phyloP scores from a whole-genome alignment of 1,140 invertebrate species.

The Heterodera schachtii region DNA sequence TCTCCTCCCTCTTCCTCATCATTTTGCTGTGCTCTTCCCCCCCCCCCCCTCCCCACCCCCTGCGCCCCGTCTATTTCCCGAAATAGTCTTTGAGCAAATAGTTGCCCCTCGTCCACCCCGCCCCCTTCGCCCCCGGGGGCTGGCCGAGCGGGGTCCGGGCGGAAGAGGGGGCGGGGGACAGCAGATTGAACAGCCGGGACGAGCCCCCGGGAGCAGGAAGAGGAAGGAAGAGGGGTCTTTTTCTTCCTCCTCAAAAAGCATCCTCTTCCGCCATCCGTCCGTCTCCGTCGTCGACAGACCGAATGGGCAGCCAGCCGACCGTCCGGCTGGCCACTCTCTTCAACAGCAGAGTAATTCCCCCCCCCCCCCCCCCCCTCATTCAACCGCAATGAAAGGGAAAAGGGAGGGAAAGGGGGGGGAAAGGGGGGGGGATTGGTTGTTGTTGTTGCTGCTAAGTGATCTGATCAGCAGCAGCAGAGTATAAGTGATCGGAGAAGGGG shows the following conservation, averaged over 20 bases:
- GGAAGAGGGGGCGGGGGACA: too few species aligned
- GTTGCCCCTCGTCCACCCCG: background rate
- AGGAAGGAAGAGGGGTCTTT: too few species aligned
- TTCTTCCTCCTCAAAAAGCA: background rate
- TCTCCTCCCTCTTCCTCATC: background rate
- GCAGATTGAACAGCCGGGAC: slow-evolving; percentile 1
- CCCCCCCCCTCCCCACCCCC: too few species aligned
- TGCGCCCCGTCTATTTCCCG: background rate
- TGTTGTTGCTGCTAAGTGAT: too few species aligned
- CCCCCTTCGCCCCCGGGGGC: background rate
- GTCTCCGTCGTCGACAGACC: background rate
- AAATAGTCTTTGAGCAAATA: slow-evolving; percentile 1
- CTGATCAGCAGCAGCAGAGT: too few species aligned
- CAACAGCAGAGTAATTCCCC: too few species aligned
- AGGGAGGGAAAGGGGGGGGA: background rate
- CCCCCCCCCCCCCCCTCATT: background rate
- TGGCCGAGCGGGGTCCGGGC: background rate
- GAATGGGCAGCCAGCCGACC: too few species aligned
- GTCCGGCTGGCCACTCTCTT: background rate
- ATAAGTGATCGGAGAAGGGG: too few species aligned
- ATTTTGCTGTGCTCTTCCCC: background rate
- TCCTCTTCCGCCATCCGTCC: background rate
- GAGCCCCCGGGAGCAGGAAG: background rate
- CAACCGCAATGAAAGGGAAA: background rate
- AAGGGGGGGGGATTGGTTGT: too few species aligned